These are phyloP conservation scores for Dynastes hyllus DNA, from an alignment of 2,888 invertebrate species.

Conservation along the genomic window DNA sequence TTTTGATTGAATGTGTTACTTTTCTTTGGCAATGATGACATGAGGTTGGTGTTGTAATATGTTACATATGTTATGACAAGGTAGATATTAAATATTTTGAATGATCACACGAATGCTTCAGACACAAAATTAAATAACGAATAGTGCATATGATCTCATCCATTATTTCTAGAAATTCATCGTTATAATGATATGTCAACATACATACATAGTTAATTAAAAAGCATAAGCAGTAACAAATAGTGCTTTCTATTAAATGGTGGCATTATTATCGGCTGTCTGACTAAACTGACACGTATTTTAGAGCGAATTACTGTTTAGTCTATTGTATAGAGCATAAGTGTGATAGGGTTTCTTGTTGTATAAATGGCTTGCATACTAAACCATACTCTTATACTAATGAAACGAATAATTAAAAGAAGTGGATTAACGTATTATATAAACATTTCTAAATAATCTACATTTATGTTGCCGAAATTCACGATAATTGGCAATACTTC, in stretches of 20 bases:
- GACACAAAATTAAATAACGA: background rate
- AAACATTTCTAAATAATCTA: conserved; percentile 5
- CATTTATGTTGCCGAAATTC: conserved; percentile 5
- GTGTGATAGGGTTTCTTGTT: conserved; percentile 58
- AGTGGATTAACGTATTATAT: conserved; percentile 2
- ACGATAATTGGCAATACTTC: too few species aligned
- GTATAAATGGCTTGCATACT: conserved; percentile 56
- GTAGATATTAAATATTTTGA: background rate
- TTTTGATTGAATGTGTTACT: too few species aligned
- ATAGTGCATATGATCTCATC: conserved; percentile 21
- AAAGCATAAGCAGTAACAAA: conserved; percentile 10
- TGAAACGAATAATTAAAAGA: conserved; percentile 27
- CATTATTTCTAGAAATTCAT: conserved; percentile 7
- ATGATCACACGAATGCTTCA: too few species aligned
- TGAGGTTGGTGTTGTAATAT: too few species aligned
- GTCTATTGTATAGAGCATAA: conserved; percentile 53
- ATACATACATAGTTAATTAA: background rate
- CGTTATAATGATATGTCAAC: background rate
- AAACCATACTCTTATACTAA: conserved; percentile 52
- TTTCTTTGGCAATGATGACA: too few species aligned
- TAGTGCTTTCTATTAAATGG: conserved; percentile 31
- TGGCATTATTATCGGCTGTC: conserved; percentile 26
- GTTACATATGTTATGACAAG: background rate
- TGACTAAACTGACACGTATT: conserved; percentile 28
- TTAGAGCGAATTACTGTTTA: conserved; percentile 48